Base-by-base conservation (phyloP, 2,888 invertebrate genomes). In the Cistogaster globosa region DNA sequence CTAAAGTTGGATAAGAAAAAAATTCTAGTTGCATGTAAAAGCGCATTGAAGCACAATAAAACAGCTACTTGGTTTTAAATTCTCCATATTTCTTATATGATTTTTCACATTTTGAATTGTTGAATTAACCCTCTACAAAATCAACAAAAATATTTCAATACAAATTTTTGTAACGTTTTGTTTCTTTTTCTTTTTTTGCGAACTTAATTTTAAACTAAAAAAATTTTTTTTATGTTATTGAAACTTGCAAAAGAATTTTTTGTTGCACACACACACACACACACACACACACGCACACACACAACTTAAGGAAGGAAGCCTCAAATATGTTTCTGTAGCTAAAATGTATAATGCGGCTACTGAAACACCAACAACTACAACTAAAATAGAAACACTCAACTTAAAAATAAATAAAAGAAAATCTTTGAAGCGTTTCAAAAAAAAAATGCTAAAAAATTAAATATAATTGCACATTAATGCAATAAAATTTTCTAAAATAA, bases 401-500 rank as follows among this genome's bases (percentile, higher is more conserved):
- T 63, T 69, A 42, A 63, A 67, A 72, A 75, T 63, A 58, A 65
- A 79, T 11, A 63, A 48, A 53, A 76, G 22, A 45, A 65, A 84
- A 80, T 72, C 84, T 83, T 63, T 76, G 38, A 83, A 83, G 80
- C 80, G 71, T 76, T 82, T 71, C 58, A 16, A 45, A 71, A 79
- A 53, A 76, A 84, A 78, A 60, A 80, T 76, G 75, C 67, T 45
- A 71, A 79, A 83, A 63, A 53, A 77, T 32, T 65, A 74, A 80
- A 76, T 80, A 79, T 85, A 85, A 85, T 85, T 85, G 82, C 85
- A 82, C 78, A 78, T 78, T 74, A 85, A 79, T 85, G 82, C 85
- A 85, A 71, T 60, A 71, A 71, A 75, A 82, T 81, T 85, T 82
- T 85, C 75, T 78, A 78, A 18, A 82, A 55, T 48, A 74, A 57